A percentile compares a stretch with the other conserved stretches of the same genome.
Evolutionary conservation across 2,113 vertebrate species (phyloP).

Genomic region (Toxotes jaculatrix): DNA sequence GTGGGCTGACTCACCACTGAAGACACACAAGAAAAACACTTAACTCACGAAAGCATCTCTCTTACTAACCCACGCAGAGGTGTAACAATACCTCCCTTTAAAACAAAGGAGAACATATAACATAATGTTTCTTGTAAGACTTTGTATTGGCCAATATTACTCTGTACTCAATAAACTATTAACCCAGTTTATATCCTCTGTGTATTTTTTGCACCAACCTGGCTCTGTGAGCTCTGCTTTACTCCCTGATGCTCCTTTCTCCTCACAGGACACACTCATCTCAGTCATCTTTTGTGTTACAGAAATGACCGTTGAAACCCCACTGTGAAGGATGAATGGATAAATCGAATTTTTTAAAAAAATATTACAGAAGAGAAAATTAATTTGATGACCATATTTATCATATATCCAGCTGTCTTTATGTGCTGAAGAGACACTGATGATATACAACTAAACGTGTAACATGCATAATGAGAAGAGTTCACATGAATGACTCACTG

Average conservation of each 20-base stretch:
- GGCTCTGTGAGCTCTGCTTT: constrained; percentile 70
- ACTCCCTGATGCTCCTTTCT: constrained; percentile 64
- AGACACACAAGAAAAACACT: neutral
- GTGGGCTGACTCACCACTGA: constrained; percentile 78
- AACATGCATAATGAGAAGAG: neutral
- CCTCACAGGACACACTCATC: constrained; percentile 89
- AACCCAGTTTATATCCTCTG: neutral
- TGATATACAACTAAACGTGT: neutral
- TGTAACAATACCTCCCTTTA: neutral
- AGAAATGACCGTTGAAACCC: constrained; percentile 69
- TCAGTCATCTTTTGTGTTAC: constrained; percentile 92
- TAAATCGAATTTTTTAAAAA: too few relatives aligned
- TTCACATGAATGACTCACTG: neutral
- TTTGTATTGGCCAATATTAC: neutral
- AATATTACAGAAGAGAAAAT: neutral
- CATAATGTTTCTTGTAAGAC: too few relatives aligned
- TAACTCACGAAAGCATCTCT: neutral
- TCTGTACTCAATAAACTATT: neutral
- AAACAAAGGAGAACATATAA: too few relatives aligned
- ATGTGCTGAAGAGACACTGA: neutral
- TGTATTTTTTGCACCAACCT: constrained; percentile 59
- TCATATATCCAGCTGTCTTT: neutral
- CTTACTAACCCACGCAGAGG: neutral
- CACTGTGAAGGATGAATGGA: constrained; percentile 17
- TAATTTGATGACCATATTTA: neutral